A percentile compares a stretch with the other conserved stretches of the same genome.
These are phyloP conservation scores for Criorhina ranunculi DNA, from an alignment of 2,888 invertebrate species.

Conservation along the genomic window DNA sequence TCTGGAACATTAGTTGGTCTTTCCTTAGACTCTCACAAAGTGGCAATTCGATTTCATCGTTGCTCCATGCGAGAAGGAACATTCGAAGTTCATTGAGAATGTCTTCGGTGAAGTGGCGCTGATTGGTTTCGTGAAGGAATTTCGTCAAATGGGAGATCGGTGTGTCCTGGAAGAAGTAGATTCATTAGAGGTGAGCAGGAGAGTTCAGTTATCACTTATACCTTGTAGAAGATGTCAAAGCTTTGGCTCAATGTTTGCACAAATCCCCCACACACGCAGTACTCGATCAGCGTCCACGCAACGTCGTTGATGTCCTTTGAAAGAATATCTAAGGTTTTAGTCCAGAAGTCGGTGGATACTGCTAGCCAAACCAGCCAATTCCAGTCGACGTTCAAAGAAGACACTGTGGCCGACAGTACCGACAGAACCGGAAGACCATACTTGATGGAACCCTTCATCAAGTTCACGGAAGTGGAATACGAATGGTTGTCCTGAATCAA, in stretches of 20 bases:
- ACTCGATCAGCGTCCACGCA: slow-evolving; percentile 80
- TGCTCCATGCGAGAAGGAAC: slow-evolving; percentile 82
- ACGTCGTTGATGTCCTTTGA: slow-evolving; percentile 77
- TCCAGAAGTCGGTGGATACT: slow-evolving; percentile 81
- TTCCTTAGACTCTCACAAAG: slow-evolving; percentile 82
- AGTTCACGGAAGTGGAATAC: slow-evolving; percentile 80
- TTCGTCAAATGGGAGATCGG: slow-evolving; percentile 87
- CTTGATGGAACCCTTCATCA: slow-evolving; percentile 80
- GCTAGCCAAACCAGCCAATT: slow-evolving; percentile 83
- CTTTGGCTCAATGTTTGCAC: slow-evolving; percentile 88
- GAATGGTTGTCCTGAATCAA: slow-evolving; percentile 78
- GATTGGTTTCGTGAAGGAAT: slow-evolving; percentile 86
- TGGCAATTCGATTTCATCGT: slow-evolving; percentile 81
- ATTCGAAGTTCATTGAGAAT: slow-evolving; percentile 83
- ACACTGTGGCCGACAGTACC: slow-evolving; percentile 81
- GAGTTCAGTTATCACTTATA: slow-evolving; percentile 84
- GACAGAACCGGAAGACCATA: slow-evolving; percentile 81
- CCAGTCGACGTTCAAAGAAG: slow-evolving; percentile 80
- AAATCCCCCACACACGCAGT: slow-evolving; percentile 85
- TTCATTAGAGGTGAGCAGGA: not conserved
- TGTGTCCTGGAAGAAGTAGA: slow-evolving; percentile 86
- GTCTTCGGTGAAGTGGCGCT: slow-evolving; percentile 85
- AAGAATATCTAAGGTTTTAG: slow-evolving; percentile 62
- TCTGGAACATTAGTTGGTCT: slow-evolving; percentile 85
- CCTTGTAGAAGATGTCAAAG: slow-evolving; percentile 89